Conservation (phyloP, 1,140 invertebrate species). For the Caerostris extrusa region DNA sequence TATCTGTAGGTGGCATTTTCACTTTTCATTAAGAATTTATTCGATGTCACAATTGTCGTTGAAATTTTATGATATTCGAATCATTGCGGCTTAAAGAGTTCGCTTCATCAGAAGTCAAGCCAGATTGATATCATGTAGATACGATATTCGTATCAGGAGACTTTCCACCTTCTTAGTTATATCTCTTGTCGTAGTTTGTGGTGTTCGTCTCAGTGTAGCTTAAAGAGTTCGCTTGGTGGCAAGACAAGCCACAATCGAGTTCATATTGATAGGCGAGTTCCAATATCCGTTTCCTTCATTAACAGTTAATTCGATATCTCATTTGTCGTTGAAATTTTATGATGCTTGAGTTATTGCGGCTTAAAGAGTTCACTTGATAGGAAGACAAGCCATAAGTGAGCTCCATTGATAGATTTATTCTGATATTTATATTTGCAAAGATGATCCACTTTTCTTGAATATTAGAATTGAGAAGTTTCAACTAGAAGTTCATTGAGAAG, state of each 20-base stretch:
- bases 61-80: background rate
- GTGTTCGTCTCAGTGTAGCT: no score
- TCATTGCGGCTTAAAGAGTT: background rate
- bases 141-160: no score
- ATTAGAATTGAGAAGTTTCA: background rate
- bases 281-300: no score
- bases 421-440: background rate
- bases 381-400: background rate
- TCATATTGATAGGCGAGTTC: background rate
- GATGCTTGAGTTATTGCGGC: background rate
- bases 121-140: no score
- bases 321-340: background rate
- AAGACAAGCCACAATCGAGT: background rate
- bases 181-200: no score
- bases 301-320: fast-evolving
- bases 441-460: background rate
- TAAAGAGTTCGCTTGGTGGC: no score
- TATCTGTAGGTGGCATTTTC: background rate
- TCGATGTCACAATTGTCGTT: no score
- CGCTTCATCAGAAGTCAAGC: background rate
- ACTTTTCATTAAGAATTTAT: background rate
- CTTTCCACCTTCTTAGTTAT: background rate
- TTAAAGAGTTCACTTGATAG: background rate
- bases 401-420: no score
- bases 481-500: background rate